Base-by-base conservation (phyloP, 2,888 invertebrate species). In the Abrostola triplasia region DNA sequence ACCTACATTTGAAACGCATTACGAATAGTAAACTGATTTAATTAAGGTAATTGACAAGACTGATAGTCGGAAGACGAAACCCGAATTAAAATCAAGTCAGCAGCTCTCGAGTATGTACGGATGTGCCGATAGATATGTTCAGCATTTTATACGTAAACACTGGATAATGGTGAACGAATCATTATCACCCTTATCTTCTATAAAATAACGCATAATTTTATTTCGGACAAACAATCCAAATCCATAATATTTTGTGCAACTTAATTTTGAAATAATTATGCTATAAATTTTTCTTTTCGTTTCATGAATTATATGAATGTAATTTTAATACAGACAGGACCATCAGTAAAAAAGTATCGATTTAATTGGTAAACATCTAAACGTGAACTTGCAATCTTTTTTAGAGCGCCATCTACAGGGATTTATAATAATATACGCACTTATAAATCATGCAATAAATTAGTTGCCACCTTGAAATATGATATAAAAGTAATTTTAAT, bases 401-500 rank as follows among this genome's bases (percentile, higher is more conserved):
- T 8, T 8, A 0, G 8, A 24, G 13, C 24, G 8, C 9, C 24
- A 47, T 24, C 9, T 47, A 13, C 44, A 47, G 24, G 5, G 12
- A 5, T 12, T 5, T 36, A 44, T 11, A n/a, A 47, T 24, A 24
- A 24, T 24, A 24, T 24, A 36, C 36, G 10, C n/a, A 42, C 10
- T 36, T 37, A 13, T 57, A 12, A 51, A 64, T 54, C 11, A 50
- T 10, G 42, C 35, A 11, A 35, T 8, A 50, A 36, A 35, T 53
- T 40, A 13, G 24, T 44, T 44, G 0, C 6, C 42, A 8, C n/a
- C 42, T 4, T 36, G 36, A 11, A 55, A 37, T 12, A 12, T 55
- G 9, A 0, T 1, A 24, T 8, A 50, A 37, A 51, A 24, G 24
- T 24, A 1, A 64, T 65, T 72, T 70, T 71, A 81, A 84, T 83